Evolutionary conservation across 2,888 invertebrate genomes (phyloP), one percentile per base, ranked within the genome.

Genomic region (Agrilus cyanescens): DNA sequence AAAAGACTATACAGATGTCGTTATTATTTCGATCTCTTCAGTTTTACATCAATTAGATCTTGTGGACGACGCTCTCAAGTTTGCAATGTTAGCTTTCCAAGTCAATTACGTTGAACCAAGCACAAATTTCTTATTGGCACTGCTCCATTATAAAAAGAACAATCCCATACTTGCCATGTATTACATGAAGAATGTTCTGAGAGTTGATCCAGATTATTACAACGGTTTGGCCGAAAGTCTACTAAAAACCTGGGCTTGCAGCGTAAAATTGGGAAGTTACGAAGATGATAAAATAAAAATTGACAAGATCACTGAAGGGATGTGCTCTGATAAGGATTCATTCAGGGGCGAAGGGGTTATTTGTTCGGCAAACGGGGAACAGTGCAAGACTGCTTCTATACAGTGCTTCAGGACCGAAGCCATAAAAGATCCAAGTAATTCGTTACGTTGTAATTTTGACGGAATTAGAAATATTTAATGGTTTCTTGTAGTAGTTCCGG

Each of bases 21-120:
- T 83, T 13, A 65, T 85, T 12, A 71, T 79, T 4, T 82, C 84
- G 7, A 62, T 85, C 45, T 80, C 80, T 1, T 83, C 84, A 2
- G 69, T 86, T 15, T 71, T 80, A 30, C 70, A 82, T 47, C 77
- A 77, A 58, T 70, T 76, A 57, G 81, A 78, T 0, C 69, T 76
- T 44, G 69, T 75, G 38, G 79, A 82, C 36, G 81, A 82, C 50
- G 77, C 83, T 0, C 56, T 80, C 25, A 61, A 66, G 12, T 70
- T 75, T 8, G 75, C 78, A 5, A 73, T 73, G 45, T 74, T 80
- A 49, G 82, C 84, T 1, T 71, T 78, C 39, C 61, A 61, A 52
- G 59, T 78, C 31, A 79, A 75, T 59, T 65, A 75, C 41, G 71
- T 76, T 47, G 83, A 85, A 78, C 83, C 85, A 3, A 71, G 77